Evolutionary conservation across 2,888 invertebrate genomes (phyloP).

Genomic region (Pollenia angustigena): DNA sequence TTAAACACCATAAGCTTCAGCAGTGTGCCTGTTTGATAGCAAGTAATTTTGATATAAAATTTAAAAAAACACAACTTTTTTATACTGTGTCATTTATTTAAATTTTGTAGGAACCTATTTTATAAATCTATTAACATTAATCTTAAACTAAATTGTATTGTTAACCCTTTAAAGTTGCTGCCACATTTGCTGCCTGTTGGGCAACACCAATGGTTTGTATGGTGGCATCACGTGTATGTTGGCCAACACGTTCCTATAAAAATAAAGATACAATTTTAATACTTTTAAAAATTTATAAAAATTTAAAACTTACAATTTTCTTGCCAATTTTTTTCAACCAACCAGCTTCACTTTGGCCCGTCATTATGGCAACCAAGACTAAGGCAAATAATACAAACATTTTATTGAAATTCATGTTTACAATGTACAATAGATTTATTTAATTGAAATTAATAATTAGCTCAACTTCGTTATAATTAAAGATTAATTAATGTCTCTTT

Average conservation of each 20-base stretch:
- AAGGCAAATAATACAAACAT: slow-evolving; percentile 76
- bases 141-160: too few relatives aligned
- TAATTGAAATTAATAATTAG: slow-evolving; percentile 74
- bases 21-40: too few relatives aligned
- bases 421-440: slow-evolving; percentile 54
- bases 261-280: neutral
- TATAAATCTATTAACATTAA: too few relatives aligned
- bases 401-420: slow-evolving; percentile 76
- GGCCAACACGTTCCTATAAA: slow-evolving; percentile 76
- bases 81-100: too few relatives aligned
- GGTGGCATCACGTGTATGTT: slow-evolving; percentile 76
- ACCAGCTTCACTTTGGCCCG: slow-evolving; percentile 79
- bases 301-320: slow-evolving; percentile 77
- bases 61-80: too few relatives aligned
- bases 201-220: slow-evolving; percentile 76
- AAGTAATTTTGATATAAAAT: too few relatives aligned
- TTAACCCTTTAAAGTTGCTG: slow-evolving; percentile 73
- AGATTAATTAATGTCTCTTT: neutral
- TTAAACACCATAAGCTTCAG: too few relatives aligned
- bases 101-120: too few relatives aligned
- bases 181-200: slow-evolving; percentile 77
- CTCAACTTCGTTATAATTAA: too few relatives aligned
- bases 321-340: slow-evolving; percentile 80
- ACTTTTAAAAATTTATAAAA: neutral
- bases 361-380: slow-evolving; percentile 75